Evolutionary conservation across 1,140 invertebrate species (phyloP).

Genomic region (Rhyzopertha dominica): DNA sequence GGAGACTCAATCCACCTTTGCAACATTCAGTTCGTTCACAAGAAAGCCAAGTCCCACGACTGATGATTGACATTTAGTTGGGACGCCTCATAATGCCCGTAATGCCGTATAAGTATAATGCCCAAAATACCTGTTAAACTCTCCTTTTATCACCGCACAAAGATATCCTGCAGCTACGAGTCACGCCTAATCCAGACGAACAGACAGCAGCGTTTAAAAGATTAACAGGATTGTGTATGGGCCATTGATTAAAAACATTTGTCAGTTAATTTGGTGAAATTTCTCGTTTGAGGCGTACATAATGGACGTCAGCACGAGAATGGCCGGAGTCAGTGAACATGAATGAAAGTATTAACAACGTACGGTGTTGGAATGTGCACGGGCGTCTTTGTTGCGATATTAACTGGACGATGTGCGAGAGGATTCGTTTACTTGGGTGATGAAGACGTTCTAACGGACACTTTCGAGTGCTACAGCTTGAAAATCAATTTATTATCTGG

Average conservation of each 20-base stretch:
- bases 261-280: constrained; percentile 36
- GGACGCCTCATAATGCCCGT: constrained; percentile 4
- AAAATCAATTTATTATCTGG: too few relatives aligned
- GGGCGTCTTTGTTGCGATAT: too few relatives aligned
- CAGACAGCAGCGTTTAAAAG: constrained; percentile 30
- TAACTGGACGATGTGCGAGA: too few relatives aligned
- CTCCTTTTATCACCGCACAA: constrained; percentile 29
- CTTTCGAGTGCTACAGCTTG: too few relatives aligned
- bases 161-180: constrained; percentile 26
- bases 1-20: too few relatives aligned
- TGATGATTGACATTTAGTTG: constrained; percentile 26
- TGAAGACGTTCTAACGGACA: too few relatives aligned
- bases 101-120: constrained; percentile 25
- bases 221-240: constrained; percentile 30
- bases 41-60: constrained; percentile 18
- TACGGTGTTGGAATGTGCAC: too few relatives aligned
- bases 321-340: constrained; percentile 24
- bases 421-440: too few relatives aligned
- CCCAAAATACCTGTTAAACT: constrained; percentile 37
- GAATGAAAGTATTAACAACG: constrained; percentile 17
- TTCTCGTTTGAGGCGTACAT: constrained; percentile 17
- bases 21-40: too few relatives aligned
- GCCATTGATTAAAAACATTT: constrained; percentile 37
- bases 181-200: constrained; percentile 21
- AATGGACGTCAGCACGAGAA: constrained; percentile 26